Percentiles rank a stretch among this genome's conserved stretches.
Evolutionary conservation across 2,113 vertebrate genomes (phyloP).

Genomic region (Arenaria interpres): DNA sequence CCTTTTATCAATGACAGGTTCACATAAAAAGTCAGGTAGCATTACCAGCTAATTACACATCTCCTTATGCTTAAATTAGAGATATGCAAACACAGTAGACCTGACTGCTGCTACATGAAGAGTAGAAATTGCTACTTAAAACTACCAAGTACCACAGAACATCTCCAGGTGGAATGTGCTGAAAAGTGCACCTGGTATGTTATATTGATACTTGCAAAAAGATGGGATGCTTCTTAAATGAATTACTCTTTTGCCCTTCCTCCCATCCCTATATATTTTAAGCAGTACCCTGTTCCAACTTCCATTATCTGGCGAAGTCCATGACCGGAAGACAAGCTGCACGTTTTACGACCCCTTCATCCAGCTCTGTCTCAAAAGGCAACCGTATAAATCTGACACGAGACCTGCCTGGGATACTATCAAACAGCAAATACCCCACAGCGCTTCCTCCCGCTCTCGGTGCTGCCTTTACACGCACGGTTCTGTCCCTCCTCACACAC

Average conservation of each 20-base stretch:
- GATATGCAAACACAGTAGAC: not conserved
- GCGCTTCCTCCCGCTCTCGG: not conserved
- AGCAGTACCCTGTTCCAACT: not conserved
- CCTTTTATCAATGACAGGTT: not conserved
- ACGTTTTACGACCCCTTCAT: not conserved
- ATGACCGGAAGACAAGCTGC: not conserved
- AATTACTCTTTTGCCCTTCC: not conserved
- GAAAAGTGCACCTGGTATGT: accelerated
- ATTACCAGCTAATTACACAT: not conserved
- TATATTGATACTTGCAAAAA: not conserved
- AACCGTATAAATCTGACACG: not conserved
- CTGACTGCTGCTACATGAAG: not conserved
- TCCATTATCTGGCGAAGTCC: not conserved
- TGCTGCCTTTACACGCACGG: not conserved
- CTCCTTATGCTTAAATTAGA: not conserved
- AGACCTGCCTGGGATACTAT: not conserved
- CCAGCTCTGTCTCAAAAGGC: not conserved
- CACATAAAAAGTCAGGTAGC: accelerated
- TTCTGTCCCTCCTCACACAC: not conserved
- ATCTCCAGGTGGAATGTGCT: not conserved
- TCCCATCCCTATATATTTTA: not conserved
- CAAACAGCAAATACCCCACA: not conserved
- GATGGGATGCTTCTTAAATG: accelerated
- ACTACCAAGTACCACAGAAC: not conserved
- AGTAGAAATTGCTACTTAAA: not conserved